Evolutionary conservation across 2,797 vertebrate species (phyloP).

Genomic region (Hippoglossus hippoglossus): DNA sequence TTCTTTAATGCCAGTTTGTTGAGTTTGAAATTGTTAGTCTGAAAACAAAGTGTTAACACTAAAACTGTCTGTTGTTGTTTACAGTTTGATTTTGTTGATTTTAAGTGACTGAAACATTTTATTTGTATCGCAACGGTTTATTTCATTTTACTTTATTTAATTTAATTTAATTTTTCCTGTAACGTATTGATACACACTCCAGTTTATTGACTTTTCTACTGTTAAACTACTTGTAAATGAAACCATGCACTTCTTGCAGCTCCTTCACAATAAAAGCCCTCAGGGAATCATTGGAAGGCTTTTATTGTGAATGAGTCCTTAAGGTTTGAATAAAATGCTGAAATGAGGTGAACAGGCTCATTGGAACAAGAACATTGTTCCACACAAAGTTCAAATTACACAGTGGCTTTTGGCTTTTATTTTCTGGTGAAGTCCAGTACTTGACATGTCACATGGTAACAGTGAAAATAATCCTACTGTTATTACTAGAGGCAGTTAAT

Average conservation of each 20-base stretch:
- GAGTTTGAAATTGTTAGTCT: background rate
- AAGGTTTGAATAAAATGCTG: too few species aligned
- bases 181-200: background rate
- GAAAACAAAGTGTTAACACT: constrained; percentile 32
- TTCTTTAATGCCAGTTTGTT: background rate
- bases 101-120: too few species aligned
- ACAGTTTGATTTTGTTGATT: constrained; percentile 17
- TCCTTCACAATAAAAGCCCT: constrained; percentile 25
- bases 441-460: too few species aligned
- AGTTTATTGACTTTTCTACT: background rate
- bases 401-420: too few species aligned
- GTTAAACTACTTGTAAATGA: background rate
- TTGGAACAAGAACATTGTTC: too few species aligned
- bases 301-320: constrained; percentile 4
- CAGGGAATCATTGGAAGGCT: background rate
- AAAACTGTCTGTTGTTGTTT: constrained; percentile 34
- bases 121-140: background rate
- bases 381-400: too few species aligned
- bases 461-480: too few species aligned
- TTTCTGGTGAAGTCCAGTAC: too few species aligned
- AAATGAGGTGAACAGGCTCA: too few species aligned
- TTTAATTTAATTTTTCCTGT: background rate
- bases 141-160: background rate
- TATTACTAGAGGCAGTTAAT: too few species aligned
- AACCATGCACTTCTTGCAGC: constrained; percentile 11